These are phyloP conservation scores for Columba guinea DNA, from an alignment of 2,797 vertebrate genomes.

Conservation along the genomic window DNA sequence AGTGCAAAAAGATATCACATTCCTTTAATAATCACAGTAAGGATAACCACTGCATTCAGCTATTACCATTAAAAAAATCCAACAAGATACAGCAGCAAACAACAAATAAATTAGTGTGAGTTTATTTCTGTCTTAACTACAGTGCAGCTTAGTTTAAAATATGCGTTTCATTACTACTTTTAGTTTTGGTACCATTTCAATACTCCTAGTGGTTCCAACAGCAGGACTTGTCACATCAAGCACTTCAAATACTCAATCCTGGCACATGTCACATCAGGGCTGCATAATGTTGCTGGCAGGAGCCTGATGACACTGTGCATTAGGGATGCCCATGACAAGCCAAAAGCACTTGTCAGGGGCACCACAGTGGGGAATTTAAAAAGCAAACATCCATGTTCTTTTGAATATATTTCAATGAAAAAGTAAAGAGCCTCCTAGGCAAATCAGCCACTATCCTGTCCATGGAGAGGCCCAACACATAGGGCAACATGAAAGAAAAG, in stretches of 20 bases:
- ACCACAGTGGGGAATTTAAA: not conserved
- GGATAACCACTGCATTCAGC: not conserved
- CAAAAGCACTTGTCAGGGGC: not conserved
- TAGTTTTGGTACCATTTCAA: not conserved
- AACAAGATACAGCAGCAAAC: not conserved
- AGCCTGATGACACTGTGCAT: not conserved
- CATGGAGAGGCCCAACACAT: not conserved
- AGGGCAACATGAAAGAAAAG: not conserved
- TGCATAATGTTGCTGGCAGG: not conserved
- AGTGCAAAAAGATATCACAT: not conserved
- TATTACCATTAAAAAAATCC: rapidly evolving
- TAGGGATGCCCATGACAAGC: not conserved
- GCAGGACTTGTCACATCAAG: not conserved
- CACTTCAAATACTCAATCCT: not conserved
- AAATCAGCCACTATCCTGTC: not conserved
- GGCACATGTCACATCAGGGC: not conserved
- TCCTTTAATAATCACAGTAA: not conserved
- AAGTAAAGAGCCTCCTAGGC: not conserved
- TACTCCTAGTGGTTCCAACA: not conserved
- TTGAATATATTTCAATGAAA: not conserved
- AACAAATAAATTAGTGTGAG: not conserved
- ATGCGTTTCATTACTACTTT: not conserved
- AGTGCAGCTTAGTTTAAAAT: not conserved
- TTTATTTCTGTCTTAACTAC: not conserved
- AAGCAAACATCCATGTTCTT: not conserved